Conservation (phyloP, 23 tunicate species). For the Diplosoma virens region DNA sequence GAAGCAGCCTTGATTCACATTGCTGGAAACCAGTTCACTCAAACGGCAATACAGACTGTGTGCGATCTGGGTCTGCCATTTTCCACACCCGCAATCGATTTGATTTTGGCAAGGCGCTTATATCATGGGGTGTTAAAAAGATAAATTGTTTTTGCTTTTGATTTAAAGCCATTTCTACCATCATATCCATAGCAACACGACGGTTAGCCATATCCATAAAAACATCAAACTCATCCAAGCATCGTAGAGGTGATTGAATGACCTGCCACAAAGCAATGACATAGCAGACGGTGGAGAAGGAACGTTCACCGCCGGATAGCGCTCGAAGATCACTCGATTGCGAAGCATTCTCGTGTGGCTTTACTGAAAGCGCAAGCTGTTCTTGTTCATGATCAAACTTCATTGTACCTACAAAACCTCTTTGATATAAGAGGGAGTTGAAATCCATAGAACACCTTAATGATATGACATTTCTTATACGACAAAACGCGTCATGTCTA, state of each 20-base stretch:
- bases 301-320: constrained; percentile 89
- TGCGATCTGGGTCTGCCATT: constrained; percentile 94
- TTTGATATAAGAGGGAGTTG: constrained; percentile 52
- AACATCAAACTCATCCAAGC: constrained; percentile 94
- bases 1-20: too few relatives aligned
- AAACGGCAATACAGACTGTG: constrained; percentile 49
- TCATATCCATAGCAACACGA: constrained; percentile 93
- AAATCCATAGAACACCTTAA: constrained; percentile 70
- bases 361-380: constrained; percentile 46
- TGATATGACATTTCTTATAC: constrained; percentile 40
- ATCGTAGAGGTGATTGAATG: constrained; percentile 72
- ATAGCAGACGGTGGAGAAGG: constrained; percentile 91
- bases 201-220: constrained; percentile 97
- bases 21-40: not conserved
- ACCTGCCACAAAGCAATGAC: constrained; percentile 84
- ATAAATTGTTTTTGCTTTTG: constrained; percentile 64
- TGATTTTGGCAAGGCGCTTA: constrained; percentile 82
- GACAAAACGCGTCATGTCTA: constrained; percentile 44
- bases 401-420: constrained; percentile 87
- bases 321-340: constrained; percentile 60
- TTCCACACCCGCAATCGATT: constrained; percentile 71
- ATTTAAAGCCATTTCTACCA: constrained; percentile 71
- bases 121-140: constrained; percentile 87
- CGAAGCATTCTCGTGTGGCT: constrained; percentile 64
- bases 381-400: constrained; percentile 62